A percentile compares a stretch with the other conserved stretches of the same genome.
phyloP scores from a whole-genome alignment of 2,797 vertebrate genomes.

The Nyctibius grandis region DNA sequence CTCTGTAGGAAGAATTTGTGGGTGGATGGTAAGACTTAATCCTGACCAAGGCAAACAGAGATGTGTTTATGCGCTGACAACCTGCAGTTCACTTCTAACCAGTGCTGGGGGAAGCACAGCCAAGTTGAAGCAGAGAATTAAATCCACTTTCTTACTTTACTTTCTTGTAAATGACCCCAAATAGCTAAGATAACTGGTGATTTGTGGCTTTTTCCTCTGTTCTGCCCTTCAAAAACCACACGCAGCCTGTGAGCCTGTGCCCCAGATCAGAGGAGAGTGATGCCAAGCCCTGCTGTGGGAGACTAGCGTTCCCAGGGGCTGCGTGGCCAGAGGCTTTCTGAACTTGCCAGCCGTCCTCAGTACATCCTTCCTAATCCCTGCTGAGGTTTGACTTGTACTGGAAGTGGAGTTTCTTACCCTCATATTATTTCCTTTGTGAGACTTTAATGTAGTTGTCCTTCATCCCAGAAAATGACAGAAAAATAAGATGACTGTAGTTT shows the following conservation, averaged over 20 bases:
- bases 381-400: neutral
- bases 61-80: neutral
- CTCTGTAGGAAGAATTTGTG: neutral
- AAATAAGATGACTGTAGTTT: neutral
- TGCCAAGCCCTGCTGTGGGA: neutral
- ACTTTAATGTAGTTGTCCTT: neutral
- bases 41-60: neutral
- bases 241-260: neutral
- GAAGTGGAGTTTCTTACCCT: neutral
- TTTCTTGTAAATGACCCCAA: neutral
- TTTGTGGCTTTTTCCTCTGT: neutral
- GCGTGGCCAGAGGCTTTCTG: neutral
- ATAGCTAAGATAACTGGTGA: neutral
- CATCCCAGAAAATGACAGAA: neutral
- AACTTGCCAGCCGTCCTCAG: neutral
- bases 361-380: neutral
- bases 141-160: neutral
- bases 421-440: neutral
- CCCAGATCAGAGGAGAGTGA: neutral
- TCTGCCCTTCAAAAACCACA: neutral
- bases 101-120: neutral
- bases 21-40: neutral
- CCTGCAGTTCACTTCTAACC: neutral
- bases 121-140: neutral
- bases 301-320: accelerated